A percentile compares a stretch with the other conserved stretches of the same genome.
These are phyloP conservation scores for Lasioglossum villosulum DNA, from an alignment of 2,888 invertebrate genomes.

Conservation along the genomic window DNA sequence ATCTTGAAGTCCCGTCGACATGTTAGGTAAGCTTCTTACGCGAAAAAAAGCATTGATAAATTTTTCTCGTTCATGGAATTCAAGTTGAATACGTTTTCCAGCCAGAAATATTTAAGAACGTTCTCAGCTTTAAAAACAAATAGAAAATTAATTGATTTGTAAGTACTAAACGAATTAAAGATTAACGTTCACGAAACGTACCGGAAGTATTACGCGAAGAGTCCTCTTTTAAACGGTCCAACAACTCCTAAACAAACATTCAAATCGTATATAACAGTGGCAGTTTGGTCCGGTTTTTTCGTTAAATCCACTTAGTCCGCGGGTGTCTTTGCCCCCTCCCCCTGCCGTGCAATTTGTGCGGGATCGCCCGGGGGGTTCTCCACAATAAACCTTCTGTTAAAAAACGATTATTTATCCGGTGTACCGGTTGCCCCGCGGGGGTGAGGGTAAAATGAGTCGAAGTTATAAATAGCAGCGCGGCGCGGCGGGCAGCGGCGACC, in stretches of 20 bases:
- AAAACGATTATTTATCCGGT: conserved; percentile 70
- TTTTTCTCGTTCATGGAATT: neutral
- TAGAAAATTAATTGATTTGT: neutral
- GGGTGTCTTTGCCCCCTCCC: conserved; percentile 30
- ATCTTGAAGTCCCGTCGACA: conserved; percentile 7
- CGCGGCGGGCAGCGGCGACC: conserved; percentile 55
- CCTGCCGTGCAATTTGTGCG: conserved; percentile 42
- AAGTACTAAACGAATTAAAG: neutral
- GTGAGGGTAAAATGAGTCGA: conserved; percentile 72
- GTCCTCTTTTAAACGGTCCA: neutral
- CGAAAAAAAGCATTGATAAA: neutral
- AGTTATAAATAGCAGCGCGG: conserved; percentile 70
- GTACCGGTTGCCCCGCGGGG: conserved; percentile 62
- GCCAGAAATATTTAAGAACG: neutral
- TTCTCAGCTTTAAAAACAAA: neutral
- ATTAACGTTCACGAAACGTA: neutral
- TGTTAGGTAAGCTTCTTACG: conserved; percentile 5
- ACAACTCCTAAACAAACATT: neutral
- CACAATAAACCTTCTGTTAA: conserved; percentile 64
- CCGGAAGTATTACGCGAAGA: neutral
- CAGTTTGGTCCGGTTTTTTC: conserved; percentile 11
- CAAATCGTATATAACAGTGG: conserved; percentile 19
- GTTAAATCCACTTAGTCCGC: conserved; percentile 53
- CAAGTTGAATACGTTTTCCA: too few relatives aligned
- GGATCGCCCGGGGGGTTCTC: neutral